Evolutionary conservation across 2,113 vertebrate genomes (phyloP), one percentile per base, ranked within the genome.

Genomic region (Stegostoma tigrinum): DNA sequence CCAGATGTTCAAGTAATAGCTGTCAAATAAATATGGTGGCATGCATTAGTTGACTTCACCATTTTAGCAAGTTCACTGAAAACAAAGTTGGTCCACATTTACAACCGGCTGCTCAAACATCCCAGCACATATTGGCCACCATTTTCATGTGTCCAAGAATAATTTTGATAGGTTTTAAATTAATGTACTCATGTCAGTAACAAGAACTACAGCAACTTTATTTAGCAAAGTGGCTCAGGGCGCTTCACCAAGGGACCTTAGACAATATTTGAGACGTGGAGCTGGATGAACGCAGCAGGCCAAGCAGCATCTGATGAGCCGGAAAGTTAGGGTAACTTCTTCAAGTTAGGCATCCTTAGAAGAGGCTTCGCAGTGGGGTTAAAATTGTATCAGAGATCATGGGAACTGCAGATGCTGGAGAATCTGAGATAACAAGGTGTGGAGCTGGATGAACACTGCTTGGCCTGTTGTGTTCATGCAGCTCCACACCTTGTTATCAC

Each of bases 1-100:
- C 99, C 98, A 99, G 97, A 97, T 99, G 99, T 97, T 99, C 99
- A 97, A 99, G 96, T 96, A 99, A 97, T 96, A 99, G 97, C 99
- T 99, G 97, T 72, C 24, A 45, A 95, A 95, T 52, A 75, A 75
- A 61, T 27, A 90, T 34, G 27, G 30, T 61, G 6, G 8, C 42
- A 30, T 72, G 34, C 30, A 68, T 95, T 72, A 52, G 42, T 72
- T 52, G 14, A 66, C 55, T 23, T 64, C 52, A 90, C 27, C 64
- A 64, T 90, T 61, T 91, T n/a, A 64, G 10, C 12, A 91, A 55
- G 7, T 55, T 91, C 30, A 64, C 19, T n/a, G n/a, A 64, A 93
- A 64, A 17, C 89, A n/a, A 91, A 93, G 21, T 27, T 5, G 34
- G 38, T 19, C 89, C 8, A 93, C 5, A 66, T 38, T n/a, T 93